Conservation (phyloP, 2,797 vertebrate species). For the Sebastes melanostomus region DNA sequence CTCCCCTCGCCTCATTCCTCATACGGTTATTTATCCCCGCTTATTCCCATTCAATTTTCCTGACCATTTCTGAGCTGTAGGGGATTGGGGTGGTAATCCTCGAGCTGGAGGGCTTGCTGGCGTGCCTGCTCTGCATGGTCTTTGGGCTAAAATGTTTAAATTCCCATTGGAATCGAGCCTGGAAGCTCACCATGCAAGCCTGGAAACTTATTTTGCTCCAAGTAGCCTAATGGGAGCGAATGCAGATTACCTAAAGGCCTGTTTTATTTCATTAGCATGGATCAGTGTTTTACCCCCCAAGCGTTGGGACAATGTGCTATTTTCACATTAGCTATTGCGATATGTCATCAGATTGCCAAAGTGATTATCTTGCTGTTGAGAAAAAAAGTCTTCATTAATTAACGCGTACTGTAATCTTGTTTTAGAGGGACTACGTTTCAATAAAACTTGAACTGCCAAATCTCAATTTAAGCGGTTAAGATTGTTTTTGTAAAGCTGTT, state of each 20-base stretch:
- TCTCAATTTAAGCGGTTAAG: neutral
- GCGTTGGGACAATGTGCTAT: neutral
- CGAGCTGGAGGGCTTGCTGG: conserved; percentile 54
- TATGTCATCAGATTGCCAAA: neutral
- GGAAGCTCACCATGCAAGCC: conserved; percentile 30
- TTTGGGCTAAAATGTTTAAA: conserved; percentile 51
- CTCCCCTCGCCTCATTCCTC: conserved; percentile 58
- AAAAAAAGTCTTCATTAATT: neutral
- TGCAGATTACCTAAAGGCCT: conserved; percentile 35
- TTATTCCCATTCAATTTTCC: conserved; percentile 68
- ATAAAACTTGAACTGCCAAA: neutral
- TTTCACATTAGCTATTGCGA: neutral
- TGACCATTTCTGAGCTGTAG: conserved; percentile 50
- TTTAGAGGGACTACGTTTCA: neutral
- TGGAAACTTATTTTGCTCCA: conserved; percentile 38
- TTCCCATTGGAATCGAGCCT: conserved; percentile 54
- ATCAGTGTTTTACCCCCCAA: neutral
- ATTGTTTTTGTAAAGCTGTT: neutral
- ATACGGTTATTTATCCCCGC: conserved; percentile 64
- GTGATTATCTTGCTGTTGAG: neutral
- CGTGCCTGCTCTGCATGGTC: conserved; percentile 39
- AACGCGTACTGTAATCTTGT: neutral
- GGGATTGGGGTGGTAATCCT: conserved; percentile 67
- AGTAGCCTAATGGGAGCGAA: conserved; percentile 51
- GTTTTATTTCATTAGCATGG: conserved; percentile 36